Conservation (phyloP, 2,113 vertebrate species). For the Himantopus leucocephalus region DNA sequence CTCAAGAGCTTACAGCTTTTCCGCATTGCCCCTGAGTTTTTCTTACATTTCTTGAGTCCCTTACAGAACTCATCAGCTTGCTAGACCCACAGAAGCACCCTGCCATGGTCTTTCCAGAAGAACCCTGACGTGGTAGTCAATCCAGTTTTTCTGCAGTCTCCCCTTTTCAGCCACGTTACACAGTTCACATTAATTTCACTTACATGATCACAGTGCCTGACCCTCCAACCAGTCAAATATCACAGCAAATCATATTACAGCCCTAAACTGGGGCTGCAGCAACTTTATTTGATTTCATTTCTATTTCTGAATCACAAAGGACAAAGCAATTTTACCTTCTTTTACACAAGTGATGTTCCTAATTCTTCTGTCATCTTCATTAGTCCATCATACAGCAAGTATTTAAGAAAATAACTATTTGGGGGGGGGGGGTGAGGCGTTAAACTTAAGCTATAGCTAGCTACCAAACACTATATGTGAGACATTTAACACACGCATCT, state of each 20-base stretch:
- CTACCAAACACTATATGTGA: not conserved
- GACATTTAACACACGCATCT: not conserved
- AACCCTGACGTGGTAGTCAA: not conserved
- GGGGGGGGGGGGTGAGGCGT: too few relatives aligned
- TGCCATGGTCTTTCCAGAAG: not conserved
- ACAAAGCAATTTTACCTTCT: not conserved
- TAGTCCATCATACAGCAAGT: not conserved
- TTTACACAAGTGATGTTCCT: not conserved
- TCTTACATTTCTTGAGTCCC: not conserved
- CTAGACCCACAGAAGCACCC: not conserved
- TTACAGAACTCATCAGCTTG: not conserved
- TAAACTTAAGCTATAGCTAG: not conserved
- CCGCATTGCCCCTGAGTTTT: not conserved
- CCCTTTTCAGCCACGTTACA: not conserved
- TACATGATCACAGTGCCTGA: rapidly evolving
- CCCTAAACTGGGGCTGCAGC: not conserved
- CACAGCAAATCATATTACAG: not conserved
- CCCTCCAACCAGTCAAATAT: not conserved
- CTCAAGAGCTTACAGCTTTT: not conserved
- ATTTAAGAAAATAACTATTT: not conserved
- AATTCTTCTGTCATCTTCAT: not conserved
- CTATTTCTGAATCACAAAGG: not conserved
- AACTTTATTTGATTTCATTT: not conserved
- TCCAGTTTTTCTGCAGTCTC: not conserved
- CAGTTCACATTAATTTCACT: not conserved